phyloP scores from a whole-genome alignment of 2,888 invertebrate species.

The Spialia ferax region DNA sequence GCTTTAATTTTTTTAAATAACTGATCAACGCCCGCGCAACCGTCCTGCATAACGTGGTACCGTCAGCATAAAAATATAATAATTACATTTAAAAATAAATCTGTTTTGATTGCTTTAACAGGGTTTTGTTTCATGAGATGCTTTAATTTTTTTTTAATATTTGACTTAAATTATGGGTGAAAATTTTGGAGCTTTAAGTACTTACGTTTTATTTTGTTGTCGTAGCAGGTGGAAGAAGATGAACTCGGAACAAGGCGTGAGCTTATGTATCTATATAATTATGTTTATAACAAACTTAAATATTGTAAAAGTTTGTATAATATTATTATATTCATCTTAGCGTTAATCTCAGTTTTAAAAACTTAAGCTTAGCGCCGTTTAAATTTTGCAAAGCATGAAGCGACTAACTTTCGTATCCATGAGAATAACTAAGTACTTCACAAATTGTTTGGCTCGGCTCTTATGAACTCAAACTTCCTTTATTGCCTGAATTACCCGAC shows the following conservation, averaged over 20 bases:
- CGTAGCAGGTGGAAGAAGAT: too few relatives aligned
- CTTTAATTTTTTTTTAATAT: too few relatives aligned
- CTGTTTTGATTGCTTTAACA: too few relatives aligned
- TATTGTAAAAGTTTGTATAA: neutral
- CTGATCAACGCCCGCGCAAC: slow-evolving; percentile 75
- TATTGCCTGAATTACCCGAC: slow-evolving; percentile 69
- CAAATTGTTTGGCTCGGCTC: slow-evolving; percentile 61
- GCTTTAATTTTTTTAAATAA: too few relatives aligned
- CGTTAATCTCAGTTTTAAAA: slow-evolving; percentile 16
- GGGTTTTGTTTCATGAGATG: too few relatives aligned
- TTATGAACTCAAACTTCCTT: slow-evolving; percentile 68
- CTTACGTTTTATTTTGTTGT: too few relatives aligned
- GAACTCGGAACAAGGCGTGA: too few relatives aligned
- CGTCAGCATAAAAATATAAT: slow-evolving; percentile 53
- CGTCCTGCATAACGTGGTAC: slow-evolving; percentile 58
- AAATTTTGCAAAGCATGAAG: slow-evolving; percentile 17
- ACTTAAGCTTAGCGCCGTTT: neutral
- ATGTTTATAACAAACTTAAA: neutral
- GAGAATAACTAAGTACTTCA: slow-evolving; percentile 65
- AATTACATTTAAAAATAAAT: too few relatives aligned
- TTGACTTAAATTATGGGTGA: too few relatives aligned
- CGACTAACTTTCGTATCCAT: slow-evolving; percentile 31
- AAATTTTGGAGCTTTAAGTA: too few relatives aligned
- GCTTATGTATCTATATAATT: too few relatives aligned
- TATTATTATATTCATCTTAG: too few relatives aligned